Conservation (phyloP, 2,888 invertebrate genomes). For the Lucinisca nassula region DNA sequence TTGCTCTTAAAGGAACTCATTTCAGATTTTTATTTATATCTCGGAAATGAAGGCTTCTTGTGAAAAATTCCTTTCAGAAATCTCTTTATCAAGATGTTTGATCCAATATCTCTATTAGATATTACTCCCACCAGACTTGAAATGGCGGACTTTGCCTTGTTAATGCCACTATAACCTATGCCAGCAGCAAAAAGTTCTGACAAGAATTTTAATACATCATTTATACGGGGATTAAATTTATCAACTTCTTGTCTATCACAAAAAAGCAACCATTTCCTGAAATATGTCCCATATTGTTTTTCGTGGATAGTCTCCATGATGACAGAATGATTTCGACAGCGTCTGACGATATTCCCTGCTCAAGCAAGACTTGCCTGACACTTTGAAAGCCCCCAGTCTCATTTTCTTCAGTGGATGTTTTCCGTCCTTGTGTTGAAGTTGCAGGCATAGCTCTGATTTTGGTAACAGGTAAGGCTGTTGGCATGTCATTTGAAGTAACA, state of each 20-base stretch:
- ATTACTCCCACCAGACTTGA: neutral
- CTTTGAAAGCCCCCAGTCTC: constrained; percentile 23
- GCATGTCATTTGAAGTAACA: constrained; percentile 12
- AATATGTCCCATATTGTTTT: constrained; percentile 47
- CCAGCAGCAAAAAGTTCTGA: neutral
- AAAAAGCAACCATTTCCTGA: constrained; percentile 43
- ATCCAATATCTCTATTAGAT: neutral
- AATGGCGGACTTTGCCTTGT: constrained; percentile 2
- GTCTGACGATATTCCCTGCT: constrained; percentile 12
- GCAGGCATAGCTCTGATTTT: neutral
- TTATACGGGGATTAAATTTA: constrained; percentile 6
- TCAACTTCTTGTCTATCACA: constrained; percentile 31
- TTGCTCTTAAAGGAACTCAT: no score
- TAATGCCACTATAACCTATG: constrained; percentile 12
- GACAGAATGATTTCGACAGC: constrained; percentile 26
- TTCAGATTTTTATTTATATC: no score
- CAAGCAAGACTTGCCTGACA: constrained; percentile 17
- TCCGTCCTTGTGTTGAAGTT: neutral
- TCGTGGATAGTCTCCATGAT: constrained; percentile 39
- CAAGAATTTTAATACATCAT: constrained; percentile 3
- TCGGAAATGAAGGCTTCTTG: neutral
- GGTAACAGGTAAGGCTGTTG: constrained; percentile 13
- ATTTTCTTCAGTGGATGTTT: constrained; percentile 23
- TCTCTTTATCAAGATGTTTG: neutral
- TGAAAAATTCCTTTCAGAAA: neutral